Evolutionary conservation across 1,140 invertebrate genomes (phyloP).

Genomic region (Penaeus japonicus): DNA sequence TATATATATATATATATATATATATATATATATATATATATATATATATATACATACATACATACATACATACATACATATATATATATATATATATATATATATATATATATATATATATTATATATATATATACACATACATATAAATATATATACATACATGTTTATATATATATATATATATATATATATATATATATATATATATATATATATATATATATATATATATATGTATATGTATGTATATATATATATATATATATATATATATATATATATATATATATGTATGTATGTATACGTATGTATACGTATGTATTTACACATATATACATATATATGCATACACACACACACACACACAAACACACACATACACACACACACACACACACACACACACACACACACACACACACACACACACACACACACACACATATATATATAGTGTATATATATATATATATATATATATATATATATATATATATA

Average conservation of each 20-base stretch:
- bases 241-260: conserved; percentile 17
- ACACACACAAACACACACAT: too few species aligned
- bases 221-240: conserved; percentile 11
- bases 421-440: too few species aligned
- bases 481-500: too few species aligned
- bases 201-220: neutral
- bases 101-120: neutral
- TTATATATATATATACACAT: neutral
- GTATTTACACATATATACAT: neutral
- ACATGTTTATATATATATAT: neutral
- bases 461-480: too few species aligned
- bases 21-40: neutral
- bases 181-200: neutral
- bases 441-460: too few species aligned
- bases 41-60: neutral
- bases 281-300: neutral
- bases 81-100: neutral
- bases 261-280: neutral
- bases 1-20: conserved; percentile 14
- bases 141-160: too few species aligned
- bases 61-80: neutral
- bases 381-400: too few species aligned
- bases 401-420: too few species aligned
- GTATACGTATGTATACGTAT: neutral
- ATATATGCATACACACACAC: neutral